Evolutionary conservation across 2,113 vertebrate species (phyloP), one percentile per base, ranked within the genome.

Genomic region (Solea senegalensis): DNA sequence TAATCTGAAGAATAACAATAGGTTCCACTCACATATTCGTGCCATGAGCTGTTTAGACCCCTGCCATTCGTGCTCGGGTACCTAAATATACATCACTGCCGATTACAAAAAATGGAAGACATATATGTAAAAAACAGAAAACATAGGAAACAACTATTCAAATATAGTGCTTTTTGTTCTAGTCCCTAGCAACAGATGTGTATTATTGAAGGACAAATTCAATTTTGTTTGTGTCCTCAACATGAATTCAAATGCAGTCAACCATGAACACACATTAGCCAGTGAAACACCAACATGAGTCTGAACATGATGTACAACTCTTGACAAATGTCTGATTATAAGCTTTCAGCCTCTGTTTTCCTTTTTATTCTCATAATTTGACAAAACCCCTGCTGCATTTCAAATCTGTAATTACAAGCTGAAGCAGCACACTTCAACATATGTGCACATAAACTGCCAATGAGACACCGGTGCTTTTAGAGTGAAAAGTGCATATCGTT

Each of bases 241-340:
- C 34, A 34, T 34, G 11, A 4, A 53, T 21, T 39, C 43, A 55
- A 26, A 34, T 34, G 11, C 6, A 53, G 27, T 39, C 43, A 52
- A 26, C 26, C 7, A 41, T 65, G 50, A 71, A 44, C 10, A 50
- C 7, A 26, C 12, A 59, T 65, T 4, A 55, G 15, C 50, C 40
- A 66, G 50, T 67, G 60, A 72, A 12, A 78, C 48, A 28, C 11
- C 73, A 72, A 65, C 45, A 81, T 56, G 28, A 69, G 75, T 64
- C 56, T 72, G 21, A 40, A 26, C 39, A 64, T 6, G 21, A 74
- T 72, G 81, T 34, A 34, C 34, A 34, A 34, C 34, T 6, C 34
- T 34, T 34, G 34, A 84, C 60, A 88, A 64, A 74, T 69, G 81
- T 84, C 59, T 89, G 67, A 73, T 63, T 21, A 58, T 60, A 69